Conservation (phyloP, 2,113 vertebrate species). For the Phalacrocorax aristotelis region DNA sequence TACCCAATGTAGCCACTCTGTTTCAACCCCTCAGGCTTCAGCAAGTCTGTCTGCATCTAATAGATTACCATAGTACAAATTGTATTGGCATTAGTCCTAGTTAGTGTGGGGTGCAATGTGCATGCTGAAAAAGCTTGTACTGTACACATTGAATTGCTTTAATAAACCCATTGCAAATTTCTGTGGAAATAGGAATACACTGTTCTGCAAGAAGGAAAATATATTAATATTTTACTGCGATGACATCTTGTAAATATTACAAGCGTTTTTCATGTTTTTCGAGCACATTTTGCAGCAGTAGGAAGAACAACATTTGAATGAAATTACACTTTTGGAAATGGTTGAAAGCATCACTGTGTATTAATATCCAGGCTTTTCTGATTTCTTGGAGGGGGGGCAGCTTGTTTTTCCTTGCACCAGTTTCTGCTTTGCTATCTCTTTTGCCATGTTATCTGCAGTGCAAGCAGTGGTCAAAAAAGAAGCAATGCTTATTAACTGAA, state of each 20-base stretch:
- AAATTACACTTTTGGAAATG: not conserved
- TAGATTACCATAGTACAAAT: not conserved
- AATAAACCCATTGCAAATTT: not conserved
- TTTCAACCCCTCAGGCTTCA: not conserved
- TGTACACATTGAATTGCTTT: not conserved
- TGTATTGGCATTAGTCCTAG: not conserved
- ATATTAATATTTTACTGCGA: not conserved
- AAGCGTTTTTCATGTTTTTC: not conserved
- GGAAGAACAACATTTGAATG: not conserved
- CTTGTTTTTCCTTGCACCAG: not conserved
- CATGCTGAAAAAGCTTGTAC: not conserved
- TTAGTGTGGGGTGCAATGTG: not conserved
- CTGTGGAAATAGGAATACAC: not conserved
- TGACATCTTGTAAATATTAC: not conserved
- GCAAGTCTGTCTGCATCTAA: not conserved
- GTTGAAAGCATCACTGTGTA: not conserved
- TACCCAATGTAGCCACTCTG: not conserved
- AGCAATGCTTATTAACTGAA: conserved; percentile 55
- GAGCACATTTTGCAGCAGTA: not conserved
- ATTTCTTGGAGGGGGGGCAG: rapidly evolving
- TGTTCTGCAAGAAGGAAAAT: not conserved
- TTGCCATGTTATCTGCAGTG: not conserved
- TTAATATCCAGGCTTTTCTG: not conserved
- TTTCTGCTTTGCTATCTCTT: not conserved
- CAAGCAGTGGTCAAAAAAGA: conserved; percentile 32